Base-by-base conservation (phyloP, 2,888 invertebrate species). In the Agonopterix alstromeriana region DNA sequence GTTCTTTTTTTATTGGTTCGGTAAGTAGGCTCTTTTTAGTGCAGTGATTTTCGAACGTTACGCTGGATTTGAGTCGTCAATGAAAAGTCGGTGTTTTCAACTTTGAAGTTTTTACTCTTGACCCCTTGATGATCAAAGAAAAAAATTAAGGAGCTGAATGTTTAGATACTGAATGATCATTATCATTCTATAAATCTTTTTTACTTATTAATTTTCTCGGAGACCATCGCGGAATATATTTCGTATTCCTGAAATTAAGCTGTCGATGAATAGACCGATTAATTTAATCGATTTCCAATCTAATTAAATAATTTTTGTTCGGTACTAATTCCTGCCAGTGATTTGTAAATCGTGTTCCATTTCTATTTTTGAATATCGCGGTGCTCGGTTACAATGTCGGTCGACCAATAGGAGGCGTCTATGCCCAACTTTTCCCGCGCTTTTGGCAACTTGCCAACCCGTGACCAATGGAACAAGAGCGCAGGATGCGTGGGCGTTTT, bases 301-400 rank as follows among this genome's bases (percentile, higher is more conserved):
- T 35, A 45, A 43, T 43, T 14, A 17, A 17, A 17, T 17, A 17
- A 17, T 27, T 27, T 7, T 5, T 27, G 27, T 27, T 27, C 27
- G 7, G 7, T 27, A 27, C 3, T 5, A 27, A 27, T 27, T 27
- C 27, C 27, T 45, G 59, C 63, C 65, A 65, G 53, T 49, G 56
- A 65, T 72, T 73, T 73, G 68, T 68, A 73, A 27, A 74, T 66
- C 62, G 56, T 54, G 64, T 66, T 61, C 69, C 63, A 67, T 65
- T 70, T 86, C 87, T 88, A 88, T 88, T 87, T 87, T 88, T 82
- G 81, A 87, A 87, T 83, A 82, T 73, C 81, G 87, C 86, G 87
- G 87, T 86, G 87, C 86, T 84, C 75, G 82, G 81, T 86, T 87
- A 73, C 85, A 77, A 65, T 73, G 71, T 70, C 53, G 66, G 68